phyloP scores from a whole-genome alignment of 64 coral and sea anemone species.

The Catalaphyllia jardinei region DNA sequence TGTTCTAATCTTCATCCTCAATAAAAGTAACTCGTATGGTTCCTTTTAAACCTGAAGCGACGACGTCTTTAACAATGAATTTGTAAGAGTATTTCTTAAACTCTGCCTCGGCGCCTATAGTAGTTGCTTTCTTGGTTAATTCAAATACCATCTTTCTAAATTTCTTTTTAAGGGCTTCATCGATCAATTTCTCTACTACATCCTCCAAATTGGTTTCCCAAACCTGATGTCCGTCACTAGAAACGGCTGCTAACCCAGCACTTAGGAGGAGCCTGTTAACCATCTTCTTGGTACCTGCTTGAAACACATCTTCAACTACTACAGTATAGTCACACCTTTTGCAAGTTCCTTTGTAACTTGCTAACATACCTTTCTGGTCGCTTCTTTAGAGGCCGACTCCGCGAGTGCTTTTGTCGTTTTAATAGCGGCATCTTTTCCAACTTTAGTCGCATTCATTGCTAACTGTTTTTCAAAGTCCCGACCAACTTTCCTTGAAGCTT shows the following conservation, averaged over 20 bases:
- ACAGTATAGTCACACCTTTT: not conserved
- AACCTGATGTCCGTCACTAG: not conserved
- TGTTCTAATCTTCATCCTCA: too few relatives aligned
- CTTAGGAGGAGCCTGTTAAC: not conserved
- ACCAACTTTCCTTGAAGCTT: constrained; percentile 15
- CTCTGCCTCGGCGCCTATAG: too few relatives aligned
- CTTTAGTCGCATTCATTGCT: not conserved
- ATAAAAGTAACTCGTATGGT: too few relatives aligned
- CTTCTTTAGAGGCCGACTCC: not conserved
- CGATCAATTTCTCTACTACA: too few relatives aligned
- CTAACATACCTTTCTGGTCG: not conserved
- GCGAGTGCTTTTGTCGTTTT: not conserved
- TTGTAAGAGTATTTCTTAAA: too few relatives aligned
- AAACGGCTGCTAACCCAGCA: not conserved
- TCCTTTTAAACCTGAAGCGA: too few relatives aligned
- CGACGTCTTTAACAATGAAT: too few relatives aligned
- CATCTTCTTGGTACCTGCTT: not conserved
- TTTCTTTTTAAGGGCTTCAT: too few relatives aligned
- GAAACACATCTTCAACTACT: not conserved
- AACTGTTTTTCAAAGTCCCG: not conserved
- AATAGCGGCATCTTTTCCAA: constrained; percentile 1
- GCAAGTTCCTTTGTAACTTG: constrained; percentile 1
- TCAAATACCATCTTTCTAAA: too few relatives aligned
- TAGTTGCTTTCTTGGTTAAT: too few relatives aligned
- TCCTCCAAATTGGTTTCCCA: not conserved